Evolutionary conservation across 2,888 invertebrate genomes (phyloP), one percentile per base, ranked within the genome.

Genomic region (Sturmia bella): DNA sequence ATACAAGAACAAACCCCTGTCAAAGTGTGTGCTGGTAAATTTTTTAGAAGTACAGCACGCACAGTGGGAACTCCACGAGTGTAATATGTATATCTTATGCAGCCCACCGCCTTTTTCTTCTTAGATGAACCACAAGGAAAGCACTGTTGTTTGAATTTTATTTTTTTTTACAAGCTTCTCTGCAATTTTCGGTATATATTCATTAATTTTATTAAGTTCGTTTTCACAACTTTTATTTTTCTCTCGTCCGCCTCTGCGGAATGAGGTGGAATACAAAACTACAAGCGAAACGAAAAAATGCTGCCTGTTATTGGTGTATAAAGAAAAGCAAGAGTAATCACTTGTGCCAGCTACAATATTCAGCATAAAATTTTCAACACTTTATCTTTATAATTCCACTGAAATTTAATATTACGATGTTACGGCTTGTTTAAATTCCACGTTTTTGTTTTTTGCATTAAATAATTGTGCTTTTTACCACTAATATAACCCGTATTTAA

Each of bases 41-140:
- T 83, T 77, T 78, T 83, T 84, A 83, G 79, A 84, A 84, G 85
- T 85, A 85, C 84, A 85, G 85, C 84, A 85, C 84, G 84, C 84
- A 85, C 85, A 85, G 85, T 85, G 85, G 85, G 84, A 84, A 84
- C 84, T 83, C 83, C 72, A 72, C 77, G 70, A 83, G 66, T 80
- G 75, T 68, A 75, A 54, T 73, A 72, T 54, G 52, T 66, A 12
- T 54, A 39, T 50, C 9, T 32, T 63, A 80, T 54, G 64, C 64
- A 72, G 43, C 45, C 50, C 59, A 66, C 43, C 13, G 21, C 50
- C 43, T 75, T 24, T 32, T 32, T 37, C 12, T 54, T 73, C 24
- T 19, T 24, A 39, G 32, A 12, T 17, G 64, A 52, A 43, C 32
- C 3, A 39, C 19, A 61, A 79, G 24, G 41, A 50, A 73, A 68